phyloP scores from a whole-genome alignment of 1,140 invertebrate genomes.

The Rhagoletis pomonella region DNA sequence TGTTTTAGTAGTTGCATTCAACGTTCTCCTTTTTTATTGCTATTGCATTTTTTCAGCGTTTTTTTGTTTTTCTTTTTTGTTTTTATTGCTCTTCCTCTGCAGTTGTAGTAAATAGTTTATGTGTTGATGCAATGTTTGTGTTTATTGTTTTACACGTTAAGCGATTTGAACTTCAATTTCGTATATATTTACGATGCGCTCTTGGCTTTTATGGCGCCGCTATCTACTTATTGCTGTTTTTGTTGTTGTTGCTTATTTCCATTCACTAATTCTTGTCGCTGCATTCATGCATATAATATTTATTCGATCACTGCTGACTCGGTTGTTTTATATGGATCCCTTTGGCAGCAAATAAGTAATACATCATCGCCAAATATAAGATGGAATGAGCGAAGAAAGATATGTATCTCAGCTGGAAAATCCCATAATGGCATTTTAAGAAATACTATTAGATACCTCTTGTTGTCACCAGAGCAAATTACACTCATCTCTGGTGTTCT shows the following conservation, averaged over 20 bases:
- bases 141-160: neutral
- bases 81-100: too few relatives aligned
- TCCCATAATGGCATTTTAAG: too few relatives aligned
- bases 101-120: neutral
- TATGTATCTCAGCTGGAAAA: too few relatives aligned
- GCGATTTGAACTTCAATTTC: slow-evolving; percentile 38
- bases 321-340: too few relatives aligned
- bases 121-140: neutral
- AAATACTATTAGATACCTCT: too few relatives aligned
- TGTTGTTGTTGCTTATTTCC: neutral
- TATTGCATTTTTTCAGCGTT: neutral
- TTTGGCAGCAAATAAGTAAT: too few relatives aligned
- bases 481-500: too few relatives aligned
- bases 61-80: too few relatives aligned
- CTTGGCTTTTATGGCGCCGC: neutral
- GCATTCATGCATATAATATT: neutral
- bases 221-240: neutral
- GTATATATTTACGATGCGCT: neutral
- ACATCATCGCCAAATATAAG: too few relatives aligned
- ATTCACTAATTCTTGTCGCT: neutral
- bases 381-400: too few relatives aligned
- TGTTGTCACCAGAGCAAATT: too few relatives aligned
- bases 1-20: neutral
- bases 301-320: too few relatives aligned
- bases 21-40: slow-evolving; percentile 8